Conservation (phyloP, 1,140 invertebrate species). For the Drosophila sturtevanti region DNA sequence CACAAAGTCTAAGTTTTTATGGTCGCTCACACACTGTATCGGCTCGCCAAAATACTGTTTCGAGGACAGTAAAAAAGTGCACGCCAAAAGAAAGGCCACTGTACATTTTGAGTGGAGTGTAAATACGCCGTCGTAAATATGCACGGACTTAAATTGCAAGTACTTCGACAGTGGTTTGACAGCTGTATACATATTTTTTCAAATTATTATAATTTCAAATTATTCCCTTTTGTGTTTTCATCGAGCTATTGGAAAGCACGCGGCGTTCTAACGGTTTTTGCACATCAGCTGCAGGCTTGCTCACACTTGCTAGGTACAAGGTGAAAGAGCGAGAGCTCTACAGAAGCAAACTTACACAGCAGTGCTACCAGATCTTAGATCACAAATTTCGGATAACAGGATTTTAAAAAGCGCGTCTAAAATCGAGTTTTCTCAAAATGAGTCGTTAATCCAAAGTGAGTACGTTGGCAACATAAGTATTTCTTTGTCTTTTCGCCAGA, state of each 20-base stretch:
- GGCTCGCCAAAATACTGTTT: conserved; percentile 90
- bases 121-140: conserved; percentile 87
- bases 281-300: background rate
- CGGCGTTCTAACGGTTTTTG: conserved; percentile 61
- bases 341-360: background rate
- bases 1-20: conserved; percentile 84
- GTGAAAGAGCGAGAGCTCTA: background rate
- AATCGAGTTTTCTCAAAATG: background rate
- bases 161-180: conserved; percentile 77
- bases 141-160: conserved; percentile 86
- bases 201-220: background rate
- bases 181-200: conserved; percentile 62
- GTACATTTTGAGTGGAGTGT: conserved; percentile 88
- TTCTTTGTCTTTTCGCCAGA: background rate
- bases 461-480: background rate
- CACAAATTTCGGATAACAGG: no score
- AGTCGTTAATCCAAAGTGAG: background rate
- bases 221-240: background rate
- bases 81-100: conserved; percentile 86
- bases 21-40: conserved; percentile 86
- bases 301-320: background rate
- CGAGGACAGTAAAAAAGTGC: conserved; percentile 87
- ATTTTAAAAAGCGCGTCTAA: background rate
- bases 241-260: conserved; percentile 38
- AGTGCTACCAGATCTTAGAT: background rate